Percentiles rank a stretch among this genome's conserved stretches.
Evolutionary conservation across 1,140 invertebrate species (phyloP).

Genomic region (Bicyclus anynana): DNA sequence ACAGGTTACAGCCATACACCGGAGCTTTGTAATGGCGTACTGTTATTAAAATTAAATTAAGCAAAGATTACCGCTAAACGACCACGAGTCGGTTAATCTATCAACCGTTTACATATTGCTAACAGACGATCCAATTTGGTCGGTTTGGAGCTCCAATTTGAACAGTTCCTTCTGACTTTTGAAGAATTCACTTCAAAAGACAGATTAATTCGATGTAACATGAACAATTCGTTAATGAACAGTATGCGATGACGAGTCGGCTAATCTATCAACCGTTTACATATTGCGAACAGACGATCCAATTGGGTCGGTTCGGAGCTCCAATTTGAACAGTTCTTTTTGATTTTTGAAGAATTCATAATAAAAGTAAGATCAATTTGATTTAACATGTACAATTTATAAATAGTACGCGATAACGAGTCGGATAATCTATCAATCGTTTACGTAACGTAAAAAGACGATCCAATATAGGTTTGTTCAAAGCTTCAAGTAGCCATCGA

Average conservation of each 20-base stretch:
- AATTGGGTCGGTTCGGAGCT: neutral
- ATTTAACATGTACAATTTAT: too few relatives aligned
- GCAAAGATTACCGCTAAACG: constrained; percentile 43
- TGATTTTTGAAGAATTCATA: too few relatives aligned
- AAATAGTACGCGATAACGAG: constrained; percentile 13
- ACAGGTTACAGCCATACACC: constrained; percentile 16
- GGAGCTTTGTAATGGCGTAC: constrained; percentile 26
- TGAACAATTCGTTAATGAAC: too few relatives aligned
- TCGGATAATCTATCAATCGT: constrained; percentile 20
- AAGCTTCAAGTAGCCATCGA: neutral
- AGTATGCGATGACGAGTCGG: constrained; percentile 12
- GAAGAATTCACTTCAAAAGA: too few relatives aligned
- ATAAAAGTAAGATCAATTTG: too few relatives aligned
- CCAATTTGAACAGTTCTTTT: neutral
- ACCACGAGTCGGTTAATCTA: constrained; percentile 17
- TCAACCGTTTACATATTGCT: constrained; percentile 10
- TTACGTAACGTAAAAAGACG: neutral
- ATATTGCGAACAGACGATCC: neutral
- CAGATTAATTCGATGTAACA: too few relatives aligned
- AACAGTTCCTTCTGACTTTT: neutral
- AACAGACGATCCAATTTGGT: neutral
- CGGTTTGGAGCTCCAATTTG: neutral
- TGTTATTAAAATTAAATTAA: constrained; percentile 61
- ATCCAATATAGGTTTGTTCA: neutral
- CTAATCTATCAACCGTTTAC: constrained; percentile 21